A percentile compares a stretch with the other conserved stretches of the same genome.
Evolutionary conservation across 2,113 vertebrate genomes (phyloP).

Genomic region (Phainopepla nitens): DNA sequence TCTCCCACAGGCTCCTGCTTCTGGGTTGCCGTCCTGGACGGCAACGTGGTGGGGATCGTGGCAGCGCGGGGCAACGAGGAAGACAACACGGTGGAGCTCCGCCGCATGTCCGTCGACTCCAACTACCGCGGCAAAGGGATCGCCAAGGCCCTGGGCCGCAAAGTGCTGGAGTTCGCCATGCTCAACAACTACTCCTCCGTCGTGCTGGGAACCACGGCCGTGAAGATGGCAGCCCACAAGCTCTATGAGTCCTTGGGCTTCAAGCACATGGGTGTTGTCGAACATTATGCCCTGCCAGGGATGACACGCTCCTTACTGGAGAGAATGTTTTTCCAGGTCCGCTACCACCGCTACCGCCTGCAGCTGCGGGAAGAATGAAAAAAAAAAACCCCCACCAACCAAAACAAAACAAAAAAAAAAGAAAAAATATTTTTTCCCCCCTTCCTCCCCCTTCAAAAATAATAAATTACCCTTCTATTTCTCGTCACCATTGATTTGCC

Average conservation of each 20-base stretch:
- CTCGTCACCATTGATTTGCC: constrained; percentile 48
- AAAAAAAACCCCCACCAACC: constrained; percentile 15
- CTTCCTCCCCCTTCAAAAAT: neutral
- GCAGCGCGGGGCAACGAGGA: constrained; percentile 88
- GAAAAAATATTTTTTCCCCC: constrained; percentile 48
- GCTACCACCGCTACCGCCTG: constrained; percentile 96
- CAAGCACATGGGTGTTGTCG: constrained; percentile 85
- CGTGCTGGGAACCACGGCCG: constrained; percentile 93
- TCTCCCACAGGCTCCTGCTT: constrained; percentile 88
- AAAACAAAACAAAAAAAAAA: neutral
- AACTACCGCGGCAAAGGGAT: constrained; percentile 95
- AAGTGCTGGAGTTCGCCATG: constrained; percentile 94
- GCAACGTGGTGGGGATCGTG: constrained; percentile 94
- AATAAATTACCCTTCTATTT: constrained; percentile 18
- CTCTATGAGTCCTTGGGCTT: constrained; percentile 98
- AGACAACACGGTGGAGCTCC: constrained; percentile 92
- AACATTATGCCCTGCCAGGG: constrained; percentile 89
- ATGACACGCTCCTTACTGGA: constrained; percentile 91
- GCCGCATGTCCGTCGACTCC: constrained; percentile 97
- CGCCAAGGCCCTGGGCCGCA: constrained; percentile 92
- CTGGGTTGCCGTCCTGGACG: constrained; percentile 94
- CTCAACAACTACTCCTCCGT: constrained; percentile 92
- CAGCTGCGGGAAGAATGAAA: constrained; percentile 96
- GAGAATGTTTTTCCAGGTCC: constrained; percentile 98
- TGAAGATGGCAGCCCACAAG: constrained; percentile 97